Evolutionary conservation across 2,113 vertebrate genomes (phyloP).

Genomic region (Amblyopsis rosae): DNA sequence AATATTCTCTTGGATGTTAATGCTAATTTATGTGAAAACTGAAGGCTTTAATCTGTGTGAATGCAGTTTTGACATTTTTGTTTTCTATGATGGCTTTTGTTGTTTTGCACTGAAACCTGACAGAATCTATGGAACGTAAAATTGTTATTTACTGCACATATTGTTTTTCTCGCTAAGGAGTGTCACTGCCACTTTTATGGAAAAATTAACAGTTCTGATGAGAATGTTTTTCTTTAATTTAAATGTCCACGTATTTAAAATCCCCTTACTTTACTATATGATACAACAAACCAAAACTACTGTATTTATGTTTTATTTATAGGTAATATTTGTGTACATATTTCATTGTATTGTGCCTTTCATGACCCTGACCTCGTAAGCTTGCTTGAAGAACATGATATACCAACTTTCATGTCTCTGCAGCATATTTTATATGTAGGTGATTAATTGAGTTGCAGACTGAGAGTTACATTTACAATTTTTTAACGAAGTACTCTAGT

Average conservation of each 20-base stretch:
- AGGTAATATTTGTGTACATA: slow-evolving; percentile 25
- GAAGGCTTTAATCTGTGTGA: slow-evolving; percentile 58
- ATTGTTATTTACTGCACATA: slow-evolving; percentile 64
- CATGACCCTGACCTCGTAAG: slow-evolving; percentile 39
- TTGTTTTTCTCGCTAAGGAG: slow-evolving; percentile 32
- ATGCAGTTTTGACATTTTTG: slow-evolving; percentile 36
- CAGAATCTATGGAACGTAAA: slow-evolving; percentile 67
- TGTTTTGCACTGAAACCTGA: slow-evolving; percentile 76
- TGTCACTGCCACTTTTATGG: slow-evolving; percentile 58
- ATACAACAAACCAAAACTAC: slow-evolving; percentile 39
- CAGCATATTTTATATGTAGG: neutral
- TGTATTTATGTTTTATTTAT: slow-evolving; percentile 41
- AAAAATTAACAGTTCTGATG: slow-evolving; percentile 10
- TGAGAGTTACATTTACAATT: neutral
- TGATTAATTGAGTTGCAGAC: slow-evolving; percentile 9
- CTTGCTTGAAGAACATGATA: slow-evolving; percentile 29
- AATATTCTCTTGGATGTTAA: slow-evolving; percentile 35
- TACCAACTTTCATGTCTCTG: slow-evolving; percentile 11
- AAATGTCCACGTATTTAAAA: slow-evolving; percentile 3
- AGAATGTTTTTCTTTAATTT: neutral
- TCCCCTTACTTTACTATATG: slow-evolving; percentile 11
- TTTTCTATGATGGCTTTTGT: slow-evolving; percentile 65
- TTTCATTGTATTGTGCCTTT: slow-evolving; percentile 68
- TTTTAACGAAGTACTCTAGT: neutral
- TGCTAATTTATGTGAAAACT: slow-evolving; percentile 34